Conservation (phyloP, 2,797 vertebrate genomes). For the Leontopithecus rosalia region DNA sequence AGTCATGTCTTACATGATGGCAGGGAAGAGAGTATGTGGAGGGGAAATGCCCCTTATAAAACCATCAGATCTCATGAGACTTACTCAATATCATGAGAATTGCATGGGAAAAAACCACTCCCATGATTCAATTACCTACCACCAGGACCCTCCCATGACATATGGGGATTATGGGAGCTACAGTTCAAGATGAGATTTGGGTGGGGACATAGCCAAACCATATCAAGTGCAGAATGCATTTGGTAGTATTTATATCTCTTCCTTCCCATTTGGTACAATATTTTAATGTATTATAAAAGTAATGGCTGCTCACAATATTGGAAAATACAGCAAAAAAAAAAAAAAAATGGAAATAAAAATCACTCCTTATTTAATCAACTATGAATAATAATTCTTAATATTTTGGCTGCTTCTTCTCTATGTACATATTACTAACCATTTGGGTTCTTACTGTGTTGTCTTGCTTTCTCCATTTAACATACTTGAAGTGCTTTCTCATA, state of each 20-base stretch:
- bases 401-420: neutral
- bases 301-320: neutral
- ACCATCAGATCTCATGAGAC: neutral
- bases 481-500: neutral
- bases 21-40: neutral
- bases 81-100: neutral
- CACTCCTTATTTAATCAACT: neutral
- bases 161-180: neutral
- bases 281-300: constrained; percentile 25
- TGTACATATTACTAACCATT: neutral
- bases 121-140: neutral
- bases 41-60: neutral
- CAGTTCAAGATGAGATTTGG: neutral
- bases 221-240: neutral
- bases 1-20: neutral
- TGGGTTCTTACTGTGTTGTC: neutral
- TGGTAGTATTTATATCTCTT: neutral
- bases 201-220: neutral
- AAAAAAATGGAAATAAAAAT: neutral
- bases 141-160: neutral
- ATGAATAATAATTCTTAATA: neutral
- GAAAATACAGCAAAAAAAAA: neutral
- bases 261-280: neutral
- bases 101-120: neutral
- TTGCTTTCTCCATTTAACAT: neutral